These are phyloP conservation scores for Sebastes umbrosus DNA, from an alignment of 2,797 vertebrate genomes.

Conservation along the genomic window DNA sequence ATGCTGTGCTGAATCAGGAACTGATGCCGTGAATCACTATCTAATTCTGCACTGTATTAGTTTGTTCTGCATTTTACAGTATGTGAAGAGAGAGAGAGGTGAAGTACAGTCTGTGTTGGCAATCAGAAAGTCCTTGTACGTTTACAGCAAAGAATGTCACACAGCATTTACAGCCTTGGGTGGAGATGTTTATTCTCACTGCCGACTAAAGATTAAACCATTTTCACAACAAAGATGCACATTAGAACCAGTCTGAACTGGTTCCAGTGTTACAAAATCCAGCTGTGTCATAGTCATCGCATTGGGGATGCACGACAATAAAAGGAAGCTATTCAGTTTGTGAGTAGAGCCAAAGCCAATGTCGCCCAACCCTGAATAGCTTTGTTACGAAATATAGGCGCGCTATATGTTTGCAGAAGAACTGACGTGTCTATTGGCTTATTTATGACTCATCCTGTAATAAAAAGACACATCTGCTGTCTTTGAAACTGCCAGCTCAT, in stretches of 20 bases:
- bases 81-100: background rate
- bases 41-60: background rate
- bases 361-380: background rate
- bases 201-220: conserved; percentile 18
- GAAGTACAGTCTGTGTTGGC: background rate
- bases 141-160: conserved; percentile 19
- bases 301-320: background rate
- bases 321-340: conserved; percentile 15
- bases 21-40: background rate
- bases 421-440: background rate
- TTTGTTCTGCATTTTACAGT: conserved; percentile 6
- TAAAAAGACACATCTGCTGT: conserved; percentile 29
- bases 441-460: conserved; percentile 26
- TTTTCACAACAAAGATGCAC: background rate
- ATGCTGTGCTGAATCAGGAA: background rate
- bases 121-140: conserved; percentile 4
- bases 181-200: conserved; percentile 9
- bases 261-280: background rate
- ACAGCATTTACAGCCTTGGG: conserved; percentile 24
- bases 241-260: background rate
- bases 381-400: background rate
- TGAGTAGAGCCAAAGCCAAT: background rate
- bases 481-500: background rate
- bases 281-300: background rate
- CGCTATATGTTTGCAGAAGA: background rate